phyloP scores from a whole-genome alignment of 2,113 vertebrate genomes.

The Phalacrocorax brasilianus region DNA sequence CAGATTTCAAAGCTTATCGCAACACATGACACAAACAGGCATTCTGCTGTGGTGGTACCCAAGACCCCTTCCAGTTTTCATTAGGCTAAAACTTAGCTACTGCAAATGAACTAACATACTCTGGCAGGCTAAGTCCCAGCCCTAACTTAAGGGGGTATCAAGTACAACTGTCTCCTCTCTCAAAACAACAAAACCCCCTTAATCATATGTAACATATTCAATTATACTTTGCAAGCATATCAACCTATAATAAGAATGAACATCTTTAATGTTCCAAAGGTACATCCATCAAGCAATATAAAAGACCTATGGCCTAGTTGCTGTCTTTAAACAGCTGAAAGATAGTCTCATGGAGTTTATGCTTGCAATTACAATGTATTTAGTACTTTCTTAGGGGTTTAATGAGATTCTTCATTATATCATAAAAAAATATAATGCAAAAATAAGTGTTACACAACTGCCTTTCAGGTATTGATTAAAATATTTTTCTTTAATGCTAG shows the following conservation, averaged over 20 bases:
- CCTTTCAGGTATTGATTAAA: background rate
- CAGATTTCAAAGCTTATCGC: background rate
- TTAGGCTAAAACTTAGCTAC: background rate
- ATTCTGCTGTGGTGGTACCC: background rate
- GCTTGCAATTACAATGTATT: background rate
- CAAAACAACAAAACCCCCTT: background rate
- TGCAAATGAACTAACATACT: background rate
- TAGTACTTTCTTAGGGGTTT: background rate
- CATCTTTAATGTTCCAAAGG: background rate
- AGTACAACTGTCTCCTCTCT: background rate
- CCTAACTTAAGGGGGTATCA: background rate
- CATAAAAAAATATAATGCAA: background rate
- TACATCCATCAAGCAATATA: background rate
- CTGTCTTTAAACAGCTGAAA: background rate
- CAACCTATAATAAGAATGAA: background rate
- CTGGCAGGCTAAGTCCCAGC: background rate
- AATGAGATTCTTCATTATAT: background rate
- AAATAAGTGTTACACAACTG: background rate
- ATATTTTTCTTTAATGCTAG: background rate
- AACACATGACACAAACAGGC: background rate
- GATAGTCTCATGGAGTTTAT: background rate
- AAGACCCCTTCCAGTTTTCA: background rate
- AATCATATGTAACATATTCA: background rate
- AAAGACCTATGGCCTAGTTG: background rate
- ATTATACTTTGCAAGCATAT: background rate